Base-by-base conservation (phyloP, 2,888 invertebrate species). In the Venusia cambrica region DNA sequence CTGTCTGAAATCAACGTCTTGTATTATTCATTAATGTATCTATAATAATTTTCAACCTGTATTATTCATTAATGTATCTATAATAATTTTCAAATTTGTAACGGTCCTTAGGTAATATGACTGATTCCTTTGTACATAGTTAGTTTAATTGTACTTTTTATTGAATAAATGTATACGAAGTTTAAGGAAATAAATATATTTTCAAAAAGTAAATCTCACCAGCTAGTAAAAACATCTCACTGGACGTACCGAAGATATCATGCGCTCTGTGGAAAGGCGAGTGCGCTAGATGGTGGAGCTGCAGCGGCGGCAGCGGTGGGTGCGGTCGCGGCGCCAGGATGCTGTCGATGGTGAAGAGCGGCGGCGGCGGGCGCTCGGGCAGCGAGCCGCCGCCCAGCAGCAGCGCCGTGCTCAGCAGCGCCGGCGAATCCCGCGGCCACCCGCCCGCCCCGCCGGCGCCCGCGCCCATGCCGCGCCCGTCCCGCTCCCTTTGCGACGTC, bases 281-380 rank as follows among this genome's bases (percentile, higher is more conserved):
- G 88, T 62, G 92, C 83, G 81, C 73, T 48, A 93, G 83, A 57
- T 93, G 93, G 51, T 84, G 85, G 18, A 84, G 67, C 56, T 80
- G 83, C 45, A 90, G 85, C 43, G 90, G 90, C 18, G 89, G 89
- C 38, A 90, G 79, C 30, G 88, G 87, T 22, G 89, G 89, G 48
- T 87, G 88, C 25, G 92, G 91, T 37, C 92, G 85, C 30, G 94
- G 93, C 25, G 94, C 94, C 71, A 95, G 84, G 58, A 95, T 94
- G 79, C 94, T 95, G 78, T 95, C 95, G 63, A 95, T 95, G 57
- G 95, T 95, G 74, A 95, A 95, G 44, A 94, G 88, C 83, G 61
- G 90, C 83, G 79, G 73, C 52, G 76, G 69, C 78, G 87, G 79
- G 57, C 87, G 59, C 81, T 87, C 61, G 57, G 85, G 79, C 61